A percentile compares a stretch with the other conserved stretches of the same genome.
phyloP scores from a whole-genome alignment of 2,797 vertebrate genomes.

The Carcharodon carcharias region DNA sequence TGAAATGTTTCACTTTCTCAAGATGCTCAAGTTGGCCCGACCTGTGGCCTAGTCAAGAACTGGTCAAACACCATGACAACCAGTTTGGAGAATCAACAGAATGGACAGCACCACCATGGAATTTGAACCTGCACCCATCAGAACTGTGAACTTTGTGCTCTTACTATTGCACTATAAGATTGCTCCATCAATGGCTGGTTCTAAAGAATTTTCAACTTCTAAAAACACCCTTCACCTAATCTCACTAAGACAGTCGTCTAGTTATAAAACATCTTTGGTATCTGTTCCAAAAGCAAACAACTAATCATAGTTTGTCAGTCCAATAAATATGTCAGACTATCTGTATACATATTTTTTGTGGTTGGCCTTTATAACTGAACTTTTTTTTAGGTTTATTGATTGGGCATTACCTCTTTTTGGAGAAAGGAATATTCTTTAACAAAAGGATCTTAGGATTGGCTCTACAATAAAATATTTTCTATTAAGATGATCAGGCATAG shows the following conservation, averaged over 20 bases:
- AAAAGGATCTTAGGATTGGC: neutral
- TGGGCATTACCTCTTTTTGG: neutral
- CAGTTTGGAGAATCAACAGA: neutral
- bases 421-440: neutral
- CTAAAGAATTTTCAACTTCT: neutral
- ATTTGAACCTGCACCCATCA: neutral
- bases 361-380: slow-evolving; percentile 4
- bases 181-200: neutral
- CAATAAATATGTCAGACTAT: neutral
- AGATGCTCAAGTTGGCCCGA: neutral
- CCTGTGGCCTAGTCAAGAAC: neutral
- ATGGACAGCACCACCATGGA: neutral
- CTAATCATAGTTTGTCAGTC: neutral
- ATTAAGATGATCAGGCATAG: neutral
- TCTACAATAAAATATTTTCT: neutral
- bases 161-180: neutral
- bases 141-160: neutral
- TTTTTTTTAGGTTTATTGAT: neutral
- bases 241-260: neutral
- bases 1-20: neutral
- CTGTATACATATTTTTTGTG: neutral
- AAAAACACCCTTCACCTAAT: neutral
- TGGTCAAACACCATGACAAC: neutral
- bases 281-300: neutral
- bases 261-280: neutral